A percentile compares a stretch with the other conserved stretches of the same genome.
Evolutionary conservation across 2,113 vertebrate species (phyloP).

Genomic region (Chlorodrepanis virens): DNA sequence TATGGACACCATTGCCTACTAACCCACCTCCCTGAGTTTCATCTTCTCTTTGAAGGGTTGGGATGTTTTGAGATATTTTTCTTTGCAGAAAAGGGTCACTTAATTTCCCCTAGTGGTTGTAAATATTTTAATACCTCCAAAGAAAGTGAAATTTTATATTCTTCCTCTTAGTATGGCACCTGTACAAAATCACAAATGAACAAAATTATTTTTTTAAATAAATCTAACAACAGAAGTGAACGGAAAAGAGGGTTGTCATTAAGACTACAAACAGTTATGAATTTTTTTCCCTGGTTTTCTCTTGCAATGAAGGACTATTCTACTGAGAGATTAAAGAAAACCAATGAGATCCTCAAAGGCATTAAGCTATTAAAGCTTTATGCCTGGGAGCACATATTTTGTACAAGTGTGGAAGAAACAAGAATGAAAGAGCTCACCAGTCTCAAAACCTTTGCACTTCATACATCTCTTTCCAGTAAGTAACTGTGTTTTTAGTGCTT

Average conservation of each 20-base stretch:
- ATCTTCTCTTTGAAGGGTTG: background rate
- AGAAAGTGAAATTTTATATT: background rate
- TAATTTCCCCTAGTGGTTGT: background rate
- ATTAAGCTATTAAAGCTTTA: constrained; percentile 96
- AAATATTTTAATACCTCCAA: background rate
- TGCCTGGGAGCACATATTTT: constrained; percentile 97
- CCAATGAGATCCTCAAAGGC: constrained; percentile 94
- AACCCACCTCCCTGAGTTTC: background rate
- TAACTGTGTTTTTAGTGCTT: background rate
- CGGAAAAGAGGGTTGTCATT: background rate
- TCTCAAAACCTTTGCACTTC: constrained; percentile 85
- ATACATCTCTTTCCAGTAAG: constrained; percentile 89
- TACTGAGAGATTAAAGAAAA: constrained; percentile 96
- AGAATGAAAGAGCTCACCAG: constrained; percentile 90
- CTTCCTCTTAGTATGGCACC: background rate
- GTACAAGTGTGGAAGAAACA: constrained; percentile 89
- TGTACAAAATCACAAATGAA: background rate
- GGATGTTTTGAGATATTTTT: background rate
- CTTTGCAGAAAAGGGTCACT: background rate
- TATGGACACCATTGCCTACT: background rate
- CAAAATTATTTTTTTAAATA: accelerated
- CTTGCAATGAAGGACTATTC: constrained; percentile 87
- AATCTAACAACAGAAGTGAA: background rate
- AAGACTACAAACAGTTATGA: background rate
- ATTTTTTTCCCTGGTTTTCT: background rate